Evolutionary conservation across 2,797 vertebrate genomes (phyloP).

Genomic region (Anguilla megastoma): DNA sequence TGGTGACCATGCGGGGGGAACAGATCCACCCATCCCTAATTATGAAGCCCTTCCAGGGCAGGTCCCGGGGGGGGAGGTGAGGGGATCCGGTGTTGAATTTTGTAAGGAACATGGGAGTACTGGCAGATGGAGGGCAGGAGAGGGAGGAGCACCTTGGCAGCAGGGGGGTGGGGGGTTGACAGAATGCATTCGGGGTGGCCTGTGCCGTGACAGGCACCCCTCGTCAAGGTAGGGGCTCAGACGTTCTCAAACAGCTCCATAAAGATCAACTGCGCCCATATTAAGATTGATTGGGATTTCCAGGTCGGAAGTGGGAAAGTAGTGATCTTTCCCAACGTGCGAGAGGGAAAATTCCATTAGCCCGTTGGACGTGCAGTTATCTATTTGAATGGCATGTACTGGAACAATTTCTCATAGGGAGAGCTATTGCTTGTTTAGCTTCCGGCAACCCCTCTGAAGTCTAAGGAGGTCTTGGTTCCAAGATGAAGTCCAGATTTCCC

Average conservation of each 20-base stretch:
- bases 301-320: neutral
- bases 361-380: neutral
- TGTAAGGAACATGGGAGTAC: constrained; percentile 27
- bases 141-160: constrained; percentile 1
- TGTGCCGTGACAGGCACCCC: neutral
- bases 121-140: constrained; percentile 38
- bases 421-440: constrained; percentile 10
- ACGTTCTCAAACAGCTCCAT: neutral
- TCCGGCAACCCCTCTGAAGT: neutral
- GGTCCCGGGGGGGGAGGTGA: constrained; percentile 13
- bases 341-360: neutral
- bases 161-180: neutral
- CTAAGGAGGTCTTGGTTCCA: neutral
- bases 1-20: constrained; percentile 2
- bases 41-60: constrained; percentile 25
- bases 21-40: constrained; percentile 16
- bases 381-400: neutral
- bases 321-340: neutral
- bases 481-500: constrained; percentile 7
- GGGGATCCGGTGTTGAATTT: constrained; percentile 38
- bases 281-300: neutral
- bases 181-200: constrained; percentile 27
- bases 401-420: neutral
- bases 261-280: neutral
- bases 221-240: constrained; percentile 14